These are phyloP conservation scores for Erpetoichthys calabaricus DNA, from an alignment of 2,797 vertebrate genomes.

Conservation along the genomic window DNA sequence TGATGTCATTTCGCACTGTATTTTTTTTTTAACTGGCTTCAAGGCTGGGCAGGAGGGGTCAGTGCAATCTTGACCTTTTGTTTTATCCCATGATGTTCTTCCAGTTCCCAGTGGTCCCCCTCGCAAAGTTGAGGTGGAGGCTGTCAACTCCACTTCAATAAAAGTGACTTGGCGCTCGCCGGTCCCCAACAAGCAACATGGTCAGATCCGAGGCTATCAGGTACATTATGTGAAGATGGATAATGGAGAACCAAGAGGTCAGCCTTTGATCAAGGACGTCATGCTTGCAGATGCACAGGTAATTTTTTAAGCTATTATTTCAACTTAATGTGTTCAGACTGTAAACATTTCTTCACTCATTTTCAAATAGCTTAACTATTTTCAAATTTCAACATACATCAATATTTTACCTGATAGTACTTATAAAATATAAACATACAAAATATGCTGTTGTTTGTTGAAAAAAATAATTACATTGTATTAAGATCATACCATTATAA, in stretches of 20 bases:
- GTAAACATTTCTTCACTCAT: too few relatives aligned
- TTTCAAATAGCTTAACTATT: too few relatives aligned
- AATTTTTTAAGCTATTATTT: constrained; percentile 15
- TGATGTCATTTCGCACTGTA: constrained; percentile 60
- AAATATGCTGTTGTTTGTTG: not conserved
- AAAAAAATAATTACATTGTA: not conserved
- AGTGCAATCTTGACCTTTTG: constrained; percentile 73
- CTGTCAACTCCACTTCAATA: constrained; percentile 98
- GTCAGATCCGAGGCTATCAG: constrained; percentile 97
- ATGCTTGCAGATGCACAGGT: constrained; percentile 97
- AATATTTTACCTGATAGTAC: too few relatives aligned
- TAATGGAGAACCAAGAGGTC: constrained; percentile 87
- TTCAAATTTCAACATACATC: too few relatives aligned
- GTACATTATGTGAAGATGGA: constrained; percentile 97
- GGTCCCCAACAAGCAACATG: constrained; percentile 94
- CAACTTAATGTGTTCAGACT: not conserved
- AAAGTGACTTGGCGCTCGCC: constrained; percentile 97
- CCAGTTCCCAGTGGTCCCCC: constrained; percentile 99
- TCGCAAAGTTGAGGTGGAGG: constrained; percentile 99
- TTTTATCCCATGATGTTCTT: constrained; percentile 96
- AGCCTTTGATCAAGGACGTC: constrained; percentile 93
- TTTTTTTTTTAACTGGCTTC: constrained; percentile 43
- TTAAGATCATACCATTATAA: constrained; percentile 9
- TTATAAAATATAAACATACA: too few relatives aligned
- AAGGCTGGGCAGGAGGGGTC: constrained; percentile 51